Percentiles rank a stretch among this genome's conserved stretches.
These are phyloP conservation scores for Hapalemur alaotrensis DNA, from an alignment of 2,797 vertebrate species.

Conservation along the genomic window DNA sequence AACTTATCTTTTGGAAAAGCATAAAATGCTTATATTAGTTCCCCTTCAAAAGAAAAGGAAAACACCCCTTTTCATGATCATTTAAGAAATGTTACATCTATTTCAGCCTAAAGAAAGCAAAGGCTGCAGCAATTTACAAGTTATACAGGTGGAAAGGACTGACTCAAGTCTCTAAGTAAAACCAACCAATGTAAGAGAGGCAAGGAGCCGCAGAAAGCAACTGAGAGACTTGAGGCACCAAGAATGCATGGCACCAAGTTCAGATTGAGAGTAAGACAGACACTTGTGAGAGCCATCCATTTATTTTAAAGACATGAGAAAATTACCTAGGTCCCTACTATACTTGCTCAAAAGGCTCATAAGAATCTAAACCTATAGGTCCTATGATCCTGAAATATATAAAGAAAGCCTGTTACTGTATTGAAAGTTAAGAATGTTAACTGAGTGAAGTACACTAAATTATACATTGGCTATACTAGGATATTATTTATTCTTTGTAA, in stretches of 20 bases:
- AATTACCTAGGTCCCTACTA: not conserved
- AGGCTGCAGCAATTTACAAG: not conserved
- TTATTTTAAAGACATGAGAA: slow-evolving; percentile 13
- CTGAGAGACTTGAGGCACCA: not conserved
- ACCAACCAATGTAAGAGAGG: not conserved
- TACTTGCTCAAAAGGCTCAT: not conserved
- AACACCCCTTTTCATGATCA: not conserved
- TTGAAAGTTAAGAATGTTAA: not conserved
- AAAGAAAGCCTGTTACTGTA: not conserved
- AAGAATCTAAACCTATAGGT: not conserved
- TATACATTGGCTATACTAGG: not conserved
- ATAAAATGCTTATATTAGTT: not conserved
- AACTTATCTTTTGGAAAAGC: not conserved
- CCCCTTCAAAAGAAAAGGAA: not conserved
- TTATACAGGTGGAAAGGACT: not conserved
- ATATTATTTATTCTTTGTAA: slow-evolving; percentile 13
- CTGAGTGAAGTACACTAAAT: not conserved
- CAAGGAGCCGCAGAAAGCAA: not conserved
- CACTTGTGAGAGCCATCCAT: not conserved
- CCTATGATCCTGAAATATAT: not conserved
- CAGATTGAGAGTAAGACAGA: not conserved
- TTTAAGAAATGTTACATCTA: slow-evolving; percentile 9
- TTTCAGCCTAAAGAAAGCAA: not conserved
- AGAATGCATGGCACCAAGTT: not conserved
- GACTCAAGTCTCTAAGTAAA: not conserved